Conservation (phyloP, 2,113 vertebrate genomes). For the Corythornis cristatus region DNA sequence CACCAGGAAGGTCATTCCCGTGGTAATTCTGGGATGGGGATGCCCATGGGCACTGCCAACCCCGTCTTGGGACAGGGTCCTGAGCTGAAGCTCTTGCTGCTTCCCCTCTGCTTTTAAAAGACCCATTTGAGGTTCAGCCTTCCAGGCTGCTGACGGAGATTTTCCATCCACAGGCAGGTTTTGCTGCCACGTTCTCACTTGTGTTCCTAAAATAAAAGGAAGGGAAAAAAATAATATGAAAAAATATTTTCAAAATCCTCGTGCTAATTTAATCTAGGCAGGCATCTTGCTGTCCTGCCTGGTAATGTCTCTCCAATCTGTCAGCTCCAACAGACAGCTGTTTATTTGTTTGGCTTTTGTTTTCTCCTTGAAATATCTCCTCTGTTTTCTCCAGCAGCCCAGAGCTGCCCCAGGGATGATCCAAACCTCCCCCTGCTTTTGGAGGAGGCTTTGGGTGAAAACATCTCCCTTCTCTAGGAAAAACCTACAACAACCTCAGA, state of each 20-base stretch:
- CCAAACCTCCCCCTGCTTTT: background rate
- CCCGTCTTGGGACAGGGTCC: background rate
- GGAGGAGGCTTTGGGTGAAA: background rate
- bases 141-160: background rate
- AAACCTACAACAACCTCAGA: background rate
- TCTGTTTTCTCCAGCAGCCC: background rate
- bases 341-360: background rate
- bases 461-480: background rate
- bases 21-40: background rate
- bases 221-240: background rate
- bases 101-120: background rate
- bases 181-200: slow-evolving; percentile 38
- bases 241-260: background rate
- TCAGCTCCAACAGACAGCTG: slow-evolving; percentile 38
- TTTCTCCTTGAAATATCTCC: background rate
- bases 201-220: slow-evolving; percentile 58
- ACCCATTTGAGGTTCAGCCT: background rate
- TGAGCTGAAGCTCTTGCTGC: background rate
- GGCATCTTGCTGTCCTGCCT: slow-evolving; percentile 56
- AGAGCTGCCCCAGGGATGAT: background rate
- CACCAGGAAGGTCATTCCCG: background rate
- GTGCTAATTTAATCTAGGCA: slow-evolving; percentile 52
- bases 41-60: rapidly evolving
- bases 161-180: slow-evolving; percentile 36
- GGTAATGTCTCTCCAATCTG: slow-evolving; percentile 43